phyloP scores from a whole-genome alignment of 2,797 vertebrate genomes.

The Malurus splendens region DNA sequence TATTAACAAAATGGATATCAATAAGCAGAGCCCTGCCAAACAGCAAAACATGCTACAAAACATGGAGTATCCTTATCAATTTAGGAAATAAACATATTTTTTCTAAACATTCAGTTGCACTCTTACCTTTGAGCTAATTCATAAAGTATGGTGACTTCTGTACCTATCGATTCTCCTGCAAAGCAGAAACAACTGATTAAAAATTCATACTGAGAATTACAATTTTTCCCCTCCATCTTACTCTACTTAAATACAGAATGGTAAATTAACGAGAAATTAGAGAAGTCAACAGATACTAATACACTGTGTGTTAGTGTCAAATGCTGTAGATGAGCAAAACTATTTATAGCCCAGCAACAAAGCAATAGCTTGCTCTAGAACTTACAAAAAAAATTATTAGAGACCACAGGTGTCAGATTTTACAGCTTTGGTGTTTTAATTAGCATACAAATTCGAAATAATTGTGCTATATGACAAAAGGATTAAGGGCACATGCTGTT shows the following conservation, averaged over 20 bases:
- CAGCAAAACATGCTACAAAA: not conserved
- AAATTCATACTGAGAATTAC: not conserved
- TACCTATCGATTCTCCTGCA: slow-evolving; percentile 73
- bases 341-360: slow-evolving; percentile 1
- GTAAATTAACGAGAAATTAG: not conserved
- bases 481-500: not conserved
- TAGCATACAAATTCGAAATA: not conserved
- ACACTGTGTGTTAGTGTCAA: not conserved
- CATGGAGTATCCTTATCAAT: not conserved
- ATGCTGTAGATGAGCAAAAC: not conserved
- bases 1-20: not conserved
- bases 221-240: not conserved
- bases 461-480: not conserved
- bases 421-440: not conserved
- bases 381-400: not conserved
- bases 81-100: not conserved
- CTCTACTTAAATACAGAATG: not conserved
- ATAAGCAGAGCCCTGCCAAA: not conserved
- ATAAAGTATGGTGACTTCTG: slow-evolving; percentile 67
- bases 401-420: slow-evolving; percentile 1
- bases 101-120: not conserved
- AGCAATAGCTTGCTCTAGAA: not conserved
- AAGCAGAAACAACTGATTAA: slow-evolving; percentile 49
- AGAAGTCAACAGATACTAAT: not conserved
- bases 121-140: slow-evolving; percentile 79